Conservation (phyloP, 2,888 invertebrate genomes). For the Entomobrya proxima region DNA sequence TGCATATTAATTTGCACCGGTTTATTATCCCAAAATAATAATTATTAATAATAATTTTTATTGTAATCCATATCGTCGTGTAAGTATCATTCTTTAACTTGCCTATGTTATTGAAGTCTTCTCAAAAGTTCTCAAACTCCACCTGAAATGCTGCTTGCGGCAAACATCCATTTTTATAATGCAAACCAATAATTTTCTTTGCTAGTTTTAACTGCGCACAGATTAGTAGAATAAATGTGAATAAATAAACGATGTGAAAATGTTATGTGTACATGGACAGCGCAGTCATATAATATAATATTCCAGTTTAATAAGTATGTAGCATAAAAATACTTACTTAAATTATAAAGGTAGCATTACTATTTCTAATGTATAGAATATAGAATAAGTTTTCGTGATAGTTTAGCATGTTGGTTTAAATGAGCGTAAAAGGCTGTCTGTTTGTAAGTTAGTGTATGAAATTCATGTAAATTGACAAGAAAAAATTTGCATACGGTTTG, state of each 20-base stretch:
- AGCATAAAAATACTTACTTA: slow-evolving; percentile 1
- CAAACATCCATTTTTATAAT: slow-evolving; percentile 38
- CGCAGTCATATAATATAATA: slow-evolving; percentile 7
- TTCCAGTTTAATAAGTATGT: slow-evolving; percentile 13
- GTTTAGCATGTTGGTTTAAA: neutral
- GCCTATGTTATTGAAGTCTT: slow-evolving; percentile 35
- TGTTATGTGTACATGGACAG: neutral
- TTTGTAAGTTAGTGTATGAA: too few relatives aligned
- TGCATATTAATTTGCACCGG: slow-evolving; percentile 31
- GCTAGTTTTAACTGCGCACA: slow-evolving; percentile 41
- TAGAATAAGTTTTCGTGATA: neutral
- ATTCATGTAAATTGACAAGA: neutral
- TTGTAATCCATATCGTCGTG: slow-evolving; percentile 6
- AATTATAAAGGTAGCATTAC: too few relatives aligned
- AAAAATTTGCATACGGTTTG: neutral
- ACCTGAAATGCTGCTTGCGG: slow-evolving; percentile 30
- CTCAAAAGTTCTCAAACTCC: slow-evolving; percentile 32
- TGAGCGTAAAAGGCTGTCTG: slow-evolving; percentile 18
- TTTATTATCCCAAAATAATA: slow-evolving; percentile 13
- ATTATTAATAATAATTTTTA: slow-evolving; percentile 7
- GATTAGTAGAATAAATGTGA: neutral
- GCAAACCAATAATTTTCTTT: slow-evolving; percentile 33
- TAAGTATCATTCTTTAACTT: slow-evolving; percentile 40
- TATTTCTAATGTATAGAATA: too few relatives aligned
- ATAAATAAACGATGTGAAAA: neutral